Percentiles rank a stretch among this genome's conserved stretches.
Conservation (phyloP, 2,113 vertebrate species). For the Physeter macrocephalus region DNA sequence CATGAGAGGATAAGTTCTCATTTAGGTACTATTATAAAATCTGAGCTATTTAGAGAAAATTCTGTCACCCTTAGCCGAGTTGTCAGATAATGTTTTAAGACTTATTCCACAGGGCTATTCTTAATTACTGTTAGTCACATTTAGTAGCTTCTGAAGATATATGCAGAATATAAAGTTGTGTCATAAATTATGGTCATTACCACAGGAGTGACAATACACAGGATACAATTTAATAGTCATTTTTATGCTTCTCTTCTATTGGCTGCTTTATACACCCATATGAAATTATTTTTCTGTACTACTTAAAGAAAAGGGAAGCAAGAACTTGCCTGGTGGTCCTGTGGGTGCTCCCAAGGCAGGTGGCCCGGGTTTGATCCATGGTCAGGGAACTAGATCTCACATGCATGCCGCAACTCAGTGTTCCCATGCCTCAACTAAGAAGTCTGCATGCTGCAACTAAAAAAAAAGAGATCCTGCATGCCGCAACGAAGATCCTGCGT, state of each 20-base stretch:
- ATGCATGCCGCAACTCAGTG: too few relatives aligned
- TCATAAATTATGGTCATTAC: background rate
- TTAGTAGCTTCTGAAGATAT: background rate
- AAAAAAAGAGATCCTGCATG: too few relatives aligned
- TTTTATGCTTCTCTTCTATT: background rate
- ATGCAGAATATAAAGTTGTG: background rate
- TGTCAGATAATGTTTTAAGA: background rate
- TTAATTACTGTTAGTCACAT: background rate
- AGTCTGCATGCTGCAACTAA: too few relatives aligned
- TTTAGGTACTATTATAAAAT: background rate
- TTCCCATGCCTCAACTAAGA: too few relatives aligned
- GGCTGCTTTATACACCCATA: background rate
- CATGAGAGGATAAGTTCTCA: background rate
- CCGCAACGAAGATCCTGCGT: too few relatives aligned
- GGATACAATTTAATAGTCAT: background rate
- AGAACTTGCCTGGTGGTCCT: background rate
- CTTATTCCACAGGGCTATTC: background rate
- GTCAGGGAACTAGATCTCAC: too few relatives aligned
- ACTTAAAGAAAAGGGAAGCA: conserved; percentile 9
- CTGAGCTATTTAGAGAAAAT: background rate
- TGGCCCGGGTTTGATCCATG: too few relatives aligned
- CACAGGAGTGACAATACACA: background rate
- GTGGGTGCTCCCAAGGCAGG: too few relatives aligned
- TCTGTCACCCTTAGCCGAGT: background rate
- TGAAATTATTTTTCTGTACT: background rate